A percentile compares a stretch with the other conserved stretches of the same genome.
phyloP scores from a whole-genome alignment of 2,797 vertebrate species.

The Coilia nasus region DNA sequence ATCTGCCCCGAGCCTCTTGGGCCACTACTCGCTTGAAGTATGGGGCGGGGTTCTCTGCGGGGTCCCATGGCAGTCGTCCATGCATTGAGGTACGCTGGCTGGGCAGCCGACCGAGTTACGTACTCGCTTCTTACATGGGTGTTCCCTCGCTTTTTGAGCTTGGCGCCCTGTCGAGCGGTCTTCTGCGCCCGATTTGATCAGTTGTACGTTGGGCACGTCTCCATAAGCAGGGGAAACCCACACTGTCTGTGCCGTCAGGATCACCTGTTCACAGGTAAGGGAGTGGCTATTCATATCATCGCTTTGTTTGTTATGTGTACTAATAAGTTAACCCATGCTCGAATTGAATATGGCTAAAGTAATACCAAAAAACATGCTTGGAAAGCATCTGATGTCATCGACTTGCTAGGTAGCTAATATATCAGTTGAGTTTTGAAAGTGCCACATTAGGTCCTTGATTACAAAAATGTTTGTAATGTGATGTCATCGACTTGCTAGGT shows the following conservation, averaged over 20 bases:
- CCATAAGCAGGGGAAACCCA: constrained; percentile 46
- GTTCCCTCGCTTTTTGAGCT: constrained; percentile 60
- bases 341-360: not conserved
- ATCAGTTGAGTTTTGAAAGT: not conserved
- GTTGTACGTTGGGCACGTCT: constrained; percentile 55
- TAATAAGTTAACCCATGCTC: not conserved
- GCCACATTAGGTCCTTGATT: not conserved
- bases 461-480: no score
- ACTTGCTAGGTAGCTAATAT: not conserved
- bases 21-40: constrained; percentile 42
- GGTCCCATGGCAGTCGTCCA: constrained; percentile 45
- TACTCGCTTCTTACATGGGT: constrained; percentile 61
- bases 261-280: constrained; percentile 76
- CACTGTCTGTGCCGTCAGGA: constrained; percentile 64
- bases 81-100: constrained; percentile 51
- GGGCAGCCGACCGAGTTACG: constrained; percentile 22
- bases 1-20: constrained; percentile 59
- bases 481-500: not conserved
- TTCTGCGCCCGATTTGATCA: constrained; percentile 51
- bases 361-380: not conserved
- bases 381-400: not conserved
- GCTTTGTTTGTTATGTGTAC: not conserved
- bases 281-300: constrained; percentile 43
- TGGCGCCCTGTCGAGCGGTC: constrained; percentile 34
- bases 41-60: constrained; percentile 33